A percentile compares a stretch with the other conserved stretches of the same genome.
These are phyloP conservation scores for Drosophila sucinea DNA, from an alignment of 1,140 invertebrate species.

Conservation along the genomic window DNA sequence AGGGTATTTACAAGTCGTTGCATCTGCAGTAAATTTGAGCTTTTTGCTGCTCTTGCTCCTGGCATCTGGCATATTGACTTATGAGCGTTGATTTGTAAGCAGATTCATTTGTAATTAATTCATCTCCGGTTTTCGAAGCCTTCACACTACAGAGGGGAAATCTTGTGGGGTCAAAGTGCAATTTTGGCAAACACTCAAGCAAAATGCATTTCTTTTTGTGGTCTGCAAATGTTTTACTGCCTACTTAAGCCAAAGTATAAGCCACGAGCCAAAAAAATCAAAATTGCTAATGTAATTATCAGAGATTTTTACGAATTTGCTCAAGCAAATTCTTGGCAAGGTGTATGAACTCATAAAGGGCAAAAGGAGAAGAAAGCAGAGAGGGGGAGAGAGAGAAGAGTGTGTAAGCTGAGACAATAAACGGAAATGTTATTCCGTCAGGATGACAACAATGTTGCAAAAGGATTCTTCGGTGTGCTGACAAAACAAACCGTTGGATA, in stretches of 20 bases:
- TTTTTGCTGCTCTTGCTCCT: background rate
- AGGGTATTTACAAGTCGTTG: slow-evolving; percentile 34
- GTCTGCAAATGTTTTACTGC: slow-evolving; percentile 69
- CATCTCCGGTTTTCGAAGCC: slow-evolving; percentile 54
- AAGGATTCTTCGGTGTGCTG: slow-evolving; percentile 29
- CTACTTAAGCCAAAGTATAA: slow-evolving; percentile 35
- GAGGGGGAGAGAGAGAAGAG: background rate
- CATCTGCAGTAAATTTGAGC: background rate
- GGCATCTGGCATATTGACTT: slow-evolving; percentile 81
- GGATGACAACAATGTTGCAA: slow-evolving; percentile 32
- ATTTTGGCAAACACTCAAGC: slow-evolving; percentile 63
- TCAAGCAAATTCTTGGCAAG: slow-evolving; percentile 35
- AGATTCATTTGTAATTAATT: slow-evolving; percentile 78
- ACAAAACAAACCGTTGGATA: slow-evolving; percentile 45
- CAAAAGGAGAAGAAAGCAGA: background rate
- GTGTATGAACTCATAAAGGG: slow-evolving; percentile 50
- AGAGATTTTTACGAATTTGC: slow-evolving; percentile 11
- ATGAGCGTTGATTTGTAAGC: slow-evolving; percentile 79
- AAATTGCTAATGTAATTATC: slow-evolving; percentile 70
- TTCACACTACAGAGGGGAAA: no score
- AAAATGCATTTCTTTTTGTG: slow-evolving; percentile 62
- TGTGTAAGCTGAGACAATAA: slow-evolving; percentile 5
- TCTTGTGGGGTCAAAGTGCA: slow-evolving; percentile 46
- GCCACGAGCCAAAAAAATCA: slow-evolving; percentile 49
- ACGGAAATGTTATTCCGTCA: slow-evolving; percentile 21